phyloP scores from a whole-genome alignment of 2,888 invertebrate genomes.

The Nebria brevicollis region DNA sequence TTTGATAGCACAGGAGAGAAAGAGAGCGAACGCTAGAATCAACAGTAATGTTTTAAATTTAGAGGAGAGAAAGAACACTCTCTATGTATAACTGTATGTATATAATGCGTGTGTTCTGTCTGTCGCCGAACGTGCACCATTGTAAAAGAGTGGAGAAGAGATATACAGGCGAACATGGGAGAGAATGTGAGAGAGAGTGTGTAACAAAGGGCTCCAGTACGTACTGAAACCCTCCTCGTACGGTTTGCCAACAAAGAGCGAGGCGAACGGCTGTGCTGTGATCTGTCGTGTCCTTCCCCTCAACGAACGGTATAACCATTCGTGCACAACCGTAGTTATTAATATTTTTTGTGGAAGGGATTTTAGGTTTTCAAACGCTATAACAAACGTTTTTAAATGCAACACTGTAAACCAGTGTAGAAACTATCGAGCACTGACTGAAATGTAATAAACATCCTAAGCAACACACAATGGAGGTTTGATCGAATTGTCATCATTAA shows the following conservation, averaged over 20 bases:
- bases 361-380: not conserved
- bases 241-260: conserved; percentile 43
- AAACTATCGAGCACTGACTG: too few relatives aligned
- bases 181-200: not conserved
- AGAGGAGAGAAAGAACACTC: conserved; percentile 11
- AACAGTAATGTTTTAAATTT: not conserved
- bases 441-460: too few relatives aligned
- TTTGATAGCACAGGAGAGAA: not conserved
- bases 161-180: not conserved
- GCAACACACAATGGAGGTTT: too few relatives aligned
- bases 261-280: conserved; percentile 43
- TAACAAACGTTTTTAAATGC: not conserved
- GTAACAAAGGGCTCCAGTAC: conserved; percentile 40
- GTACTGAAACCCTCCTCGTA: conserved; percentile 29
- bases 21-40: not conserved
- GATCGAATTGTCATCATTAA: too few relatives aligned
- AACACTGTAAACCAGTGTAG: not conserved
- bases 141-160: not conserved
- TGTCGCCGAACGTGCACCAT: not conserved
- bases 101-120: not conserved
- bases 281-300: conserved; percentile 36
- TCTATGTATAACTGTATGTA: conserved; percentile 4
- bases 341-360: not conserved
- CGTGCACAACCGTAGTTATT: conserved; percentile 2
- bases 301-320: conserved; percentile 2